Conservation (phyloP, 2,113 vertebrate genomes). For the Phaetusa simplex region DNA sequence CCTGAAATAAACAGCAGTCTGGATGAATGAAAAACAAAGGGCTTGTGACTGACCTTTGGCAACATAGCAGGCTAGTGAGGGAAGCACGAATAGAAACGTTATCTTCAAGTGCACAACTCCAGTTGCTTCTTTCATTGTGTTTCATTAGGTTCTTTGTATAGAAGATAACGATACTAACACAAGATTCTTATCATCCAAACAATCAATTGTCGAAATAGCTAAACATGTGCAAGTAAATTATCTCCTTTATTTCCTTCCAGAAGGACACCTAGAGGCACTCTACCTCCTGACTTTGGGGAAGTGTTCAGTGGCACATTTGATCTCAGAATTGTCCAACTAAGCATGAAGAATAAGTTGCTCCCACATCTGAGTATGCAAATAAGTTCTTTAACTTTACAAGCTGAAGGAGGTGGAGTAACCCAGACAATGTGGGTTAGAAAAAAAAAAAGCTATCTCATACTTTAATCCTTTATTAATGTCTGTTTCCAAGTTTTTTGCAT, state of each 20-base stretch:
- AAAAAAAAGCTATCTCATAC: neutral
- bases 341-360: neutral
- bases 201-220: neutral
- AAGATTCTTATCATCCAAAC: neutral
- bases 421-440: neutral
- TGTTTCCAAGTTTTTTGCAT: neutral
- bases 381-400: neutral
- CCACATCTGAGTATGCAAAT: neutral
- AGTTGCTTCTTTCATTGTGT: neutral
- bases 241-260: neutral
- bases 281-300: neutral
- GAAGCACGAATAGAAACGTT: neutral
- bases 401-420: neutral
- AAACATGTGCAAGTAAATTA: neutral
- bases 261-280: neutral
- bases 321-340: neutral
- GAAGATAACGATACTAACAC: neutral
- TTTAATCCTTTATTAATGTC: neutral
- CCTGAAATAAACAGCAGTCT: neutral
- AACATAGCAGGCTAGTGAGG: neutral
- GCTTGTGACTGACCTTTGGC: neutral
- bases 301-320: neutral
- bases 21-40: neutral
- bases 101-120: neutral
- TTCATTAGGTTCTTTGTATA: neutral